These are phyloP conservation scores for Aethina tumida DNA, from an alignment of 1,140 invertebrate species.

Conservation along the genomic window DNA sequence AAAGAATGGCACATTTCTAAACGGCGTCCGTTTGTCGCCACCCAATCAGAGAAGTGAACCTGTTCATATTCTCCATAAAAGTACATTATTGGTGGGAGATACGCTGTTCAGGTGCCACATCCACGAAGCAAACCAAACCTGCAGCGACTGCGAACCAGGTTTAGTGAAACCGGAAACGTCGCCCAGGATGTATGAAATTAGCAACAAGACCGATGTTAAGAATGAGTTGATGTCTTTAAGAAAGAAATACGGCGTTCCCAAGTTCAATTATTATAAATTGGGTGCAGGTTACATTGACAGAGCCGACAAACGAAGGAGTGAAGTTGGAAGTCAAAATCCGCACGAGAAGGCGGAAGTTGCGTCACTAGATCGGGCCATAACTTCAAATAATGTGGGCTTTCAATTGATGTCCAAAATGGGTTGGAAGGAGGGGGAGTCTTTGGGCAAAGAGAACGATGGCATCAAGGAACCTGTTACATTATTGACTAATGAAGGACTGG, in stretches of 20 bases:
- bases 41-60: conserved; percentile 59
- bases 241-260: conserved; percentile 69
- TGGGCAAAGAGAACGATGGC: conserved; percentile 68
- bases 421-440: conserved; percentile 76
- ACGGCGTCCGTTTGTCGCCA: conserved; percentile 63
- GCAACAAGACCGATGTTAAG: conserved; percentile 46
- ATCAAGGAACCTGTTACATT: conserved; percentile 60
- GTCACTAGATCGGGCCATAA: conserved; percentile 65
- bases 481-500: conserved; percentile 24
- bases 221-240: conserved; percentile 66
- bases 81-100: conserved; percentile 56
- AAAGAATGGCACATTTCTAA: conserved; percentile 77
- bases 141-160: conserved; percentile 83
- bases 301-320: conserved; percentile 60
- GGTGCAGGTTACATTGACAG: conserved; percentile 61
- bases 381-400: conserved; percentile 76
- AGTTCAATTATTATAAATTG: conserved; percentile 38
- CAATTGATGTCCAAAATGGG: conserved; percentile 85
- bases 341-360: conserved; percentile 72
- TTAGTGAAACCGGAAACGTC: conserved; percentile 37
- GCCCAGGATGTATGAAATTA: conserved; percentile 8
- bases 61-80: conserved; percentile 59
- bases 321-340: conserved; percentile 74
- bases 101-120: conserved; percentile 78
- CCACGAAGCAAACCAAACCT: conserved; percentile 75